Evolutionary conservation across 2,888 invertebrate genomes (phyloP).

Genomic region (Tryphoninae sp.): DNA sequence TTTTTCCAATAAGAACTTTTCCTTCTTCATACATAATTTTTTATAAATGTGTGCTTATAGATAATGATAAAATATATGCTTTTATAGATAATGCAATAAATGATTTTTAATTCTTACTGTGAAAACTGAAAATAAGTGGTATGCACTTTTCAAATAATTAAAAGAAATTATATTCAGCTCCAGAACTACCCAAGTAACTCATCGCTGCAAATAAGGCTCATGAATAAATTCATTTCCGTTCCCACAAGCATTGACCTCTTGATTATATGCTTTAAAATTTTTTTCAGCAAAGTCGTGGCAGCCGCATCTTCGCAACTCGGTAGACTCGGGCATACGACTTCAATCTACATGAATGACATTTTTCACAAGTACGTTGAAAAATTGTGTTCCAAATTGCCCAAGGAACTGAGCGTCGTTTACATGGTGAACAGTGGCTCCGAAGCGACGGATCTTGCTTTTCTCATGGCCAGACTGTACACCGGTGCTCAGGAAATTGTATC

Average conservation of each 20-base stretch:
- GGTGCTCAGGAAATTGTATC: constrained; percentile 92
- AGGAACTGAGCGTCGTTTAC: constrained; percentile 93
- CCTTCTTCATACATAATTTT: too few species aligned
- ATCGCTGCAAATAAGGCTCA: not conserved
- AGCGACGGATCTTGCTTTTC: constrained; percentile 96
- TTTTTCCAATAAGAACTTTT: too few species aligned
- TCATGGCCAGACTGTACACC: constrained; percentile 93
- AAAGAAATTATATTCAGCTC: not conserved
- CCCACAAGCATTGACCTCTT: not conserved
- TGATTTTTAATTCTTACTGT: too few species aligned
- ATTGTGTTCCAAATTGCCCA: constrained; percentile 91
- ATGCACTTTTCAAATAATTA: not conserved
- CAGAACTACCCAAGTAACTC: not conserved
- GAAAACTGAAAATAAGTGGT: too few species aligned
- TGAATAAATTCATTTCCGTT: constrained; percentile 15
- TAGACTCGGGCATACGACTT: constrained; percentile 95
- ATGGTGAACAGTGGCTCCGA: constrained; percentile 98
- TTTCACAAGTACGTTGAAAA: constrained; percentile 95
- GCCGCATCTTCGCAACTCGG: constrained; percentile 91
- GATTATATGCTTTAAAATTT: constrained; percentile 25
- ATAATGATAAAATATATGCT: too few species aligned
- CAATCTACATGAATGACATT: constrained; percentile 94
- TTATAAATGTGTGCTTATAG: too few species aligned
- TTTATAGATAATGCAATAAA: too few species aligned
- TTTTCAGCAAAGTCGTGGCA: constrained; percentile 90